Conservation (phyloP, 2,113 vertebrate genomes). For the Cyanistes caeruleus region DNA sequence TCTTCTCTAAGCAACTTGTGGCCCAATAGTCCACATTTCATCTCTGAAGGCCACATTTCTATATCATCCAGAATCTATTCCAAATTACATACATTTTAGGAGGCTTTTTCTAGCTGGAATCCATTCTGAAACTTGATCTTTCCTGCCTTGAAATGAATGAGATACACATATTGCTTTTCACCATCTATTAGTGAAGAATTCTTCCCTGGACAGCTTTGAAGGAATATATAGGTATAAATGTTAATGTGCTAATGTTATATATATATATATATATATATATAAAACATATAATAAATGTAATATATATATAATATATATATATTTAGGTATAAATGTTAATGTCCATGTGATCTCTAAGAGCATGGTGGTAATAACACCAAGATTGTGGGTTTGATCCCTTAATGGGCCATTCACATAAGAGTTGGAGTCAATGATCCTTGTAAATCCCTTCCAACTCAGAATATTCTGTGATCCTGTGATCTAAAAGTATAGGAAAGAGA, state of each 20-base stretch:
- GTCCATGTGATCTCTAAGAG: not conserved
- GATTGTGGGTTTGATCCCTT: not conserved
- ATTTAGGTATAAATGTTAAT: not conserved
- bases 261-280: no score
- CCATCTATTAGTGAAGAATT: not conserved
- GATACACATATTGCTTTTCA: not conserved
- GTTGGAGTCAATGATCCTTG: not conserved
- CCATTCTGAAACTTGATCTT: not conserved
- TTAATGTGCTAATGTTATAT: not conserved
- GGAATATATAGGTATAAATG: not conserved
- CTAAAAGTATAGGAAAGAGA: not conserved
- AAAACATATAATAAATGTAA: no score
- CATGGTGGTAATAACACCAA: not conserved
- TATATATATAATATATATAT: no score
- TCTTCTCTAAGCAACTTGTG: not conserved
- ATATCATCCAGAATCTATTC: not conserved
- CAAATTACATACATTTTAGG: not conserved
- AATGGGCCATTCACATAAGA: not conserved
- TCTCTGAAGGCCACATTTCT: not conserved
- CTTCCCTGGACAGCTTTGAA: not conserved
- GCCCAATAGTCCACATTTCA: fast-evolving
- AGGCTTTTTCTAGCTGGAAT: not conserved
- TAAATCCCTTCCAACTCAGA: not conserved
- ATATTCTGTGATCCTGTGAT: not conserved
- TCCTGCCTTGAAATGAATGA: not conserved